These are phyloP conservation scores for Mythimna impura DNA, from an alignment of 2,888 invertebrate species.

Conservation along the genomic window DNA sequence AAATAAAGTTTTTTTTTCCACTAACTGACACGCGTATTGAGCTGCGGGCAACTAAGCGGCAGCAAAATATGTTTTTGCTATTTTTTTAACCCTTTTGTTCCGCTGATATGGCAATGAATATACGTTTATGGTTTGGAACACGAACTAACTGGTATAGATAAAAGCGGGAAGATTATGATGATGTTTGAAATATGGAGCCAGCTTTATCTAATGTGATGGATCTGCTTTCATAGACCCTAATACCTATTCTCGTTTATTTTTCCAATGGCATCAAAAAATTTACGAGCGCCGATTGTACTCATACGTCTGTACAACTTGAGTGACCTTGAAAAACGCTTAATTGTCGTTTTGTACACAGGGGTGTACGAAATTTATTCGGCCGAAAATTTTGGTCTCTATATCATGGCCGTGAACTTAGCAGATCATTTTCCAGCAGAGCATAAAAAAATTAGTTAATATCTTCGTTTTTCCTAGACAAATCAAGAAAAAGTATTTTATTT, in stretches of 20 bases:
- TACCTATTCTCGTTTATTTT: not conserved
- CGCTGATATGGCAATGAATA: constrained; percentile 46
- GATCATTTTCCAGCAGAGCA: too few species aligned
- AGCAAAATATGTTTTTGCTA: constrained; percentile 31
- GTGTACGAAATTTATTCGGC: too few species aligned
- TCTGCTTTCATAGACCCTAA: not conserved
- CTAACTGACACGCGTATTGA: constrained; percentile 50
- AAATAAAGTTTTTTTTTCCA: constrained; percentile 30
- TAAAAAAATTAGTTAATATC: too few species aligned
- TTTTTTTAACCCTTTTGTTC: constrained; percentile 42
- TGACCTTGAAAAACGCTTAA: too few species aligned
- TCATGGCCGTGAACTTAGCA: too few species aligned
- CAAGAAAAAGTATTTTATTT: too few species aligned
- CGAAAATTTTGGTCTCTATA: too few species aligned
- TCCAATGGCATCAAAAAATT: not conserved
- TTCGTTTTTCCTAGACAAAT: too few species aligned
- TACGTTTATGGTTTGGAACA: constrained; percentile 20
- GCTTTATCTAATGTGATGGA: not conserved
- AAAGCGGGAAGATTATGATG: not conserved
- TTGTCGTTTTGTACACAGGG: too few species aligned
- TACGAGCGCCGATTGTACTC: not conserved
- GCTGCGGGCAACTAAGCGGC: constrained; percentile 51
- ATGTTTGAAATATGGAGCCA: not conserved
- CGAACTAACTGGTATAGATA: not conserved
- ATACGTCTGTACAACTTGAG: too few species aligned